These are phyloP conservation scores for Equus przewalskii DNA, from an alignment of 2,113 vertebrate genomes.

Conservation along the genomic window DNA sequence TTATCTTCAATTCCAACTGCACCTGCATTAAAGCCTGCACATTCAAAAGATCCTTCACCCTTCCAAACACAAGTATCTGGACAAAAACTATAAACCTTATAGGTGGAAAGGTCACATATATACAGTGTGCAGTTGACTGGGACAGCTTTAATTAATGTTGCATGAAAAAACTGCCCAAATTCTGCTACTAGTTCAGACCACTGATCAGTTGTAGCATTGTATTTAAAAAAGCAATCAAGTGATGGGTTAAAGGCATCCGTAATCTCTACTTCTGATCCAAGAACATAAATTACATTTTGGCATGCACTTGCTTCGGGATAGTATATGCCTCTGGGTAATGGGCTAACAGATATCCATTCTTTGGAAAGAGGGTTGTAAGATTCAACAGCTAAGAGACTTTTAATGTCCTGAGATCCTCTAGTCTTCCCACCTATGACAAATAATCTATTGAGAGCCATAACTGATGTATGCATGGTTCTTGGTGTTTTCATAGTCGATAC, in stretches of 20 bases:
- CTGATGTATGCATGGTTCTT: constrained; percentile 96
- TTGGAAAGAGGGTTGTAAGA: constrained; percentile 93
- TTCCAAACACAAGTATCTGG: constrained; percentile 97
- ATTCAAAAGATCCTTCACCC: constrained; percentile 97
- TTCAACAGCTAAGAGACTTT: constrained; percentile 95
- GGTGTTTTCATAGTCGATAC: constrained; percentile 94
- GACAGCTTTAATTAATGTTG: constrained; percentile 96
- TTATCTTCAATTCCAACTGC: constrained; percentile 95
- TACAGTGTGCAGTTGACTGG: constrained; percentile 94
- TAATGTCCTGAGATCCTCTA: constrained; percentile 90
- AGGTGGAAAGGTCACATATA: constrained; percentile 98
- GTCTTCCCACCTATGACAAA: constrained; percentile 97
- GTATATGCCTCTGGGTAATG: constrained; percentile 95
- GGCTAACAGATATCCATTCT: constrained; percentile 93
- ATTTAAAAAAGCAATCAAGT: constrained; percentile 97
- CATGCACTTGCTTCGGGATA: constrained; percentile 97
- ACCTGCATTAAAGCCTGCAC: constrained; percentile 98
- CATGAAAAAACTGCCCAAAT: constrained; percentile 98
- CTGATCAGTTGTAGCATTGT: constrained; percentile 94
- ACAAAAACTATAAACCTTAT: constrained; percentile 99
- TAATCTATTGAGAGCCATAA: constrained; percentile 92
- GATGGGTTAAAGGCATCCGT: constrained; percentile 97
- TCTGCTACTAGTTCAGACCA: constrained; percentile 98
- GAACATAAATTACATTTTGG: constrained; percentile 93
- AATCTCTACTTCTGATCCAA: constrained; percentile 97